Percentiles rank a stretch among this genome's conserved stretches.
These are phyloP conservation scores for Schizotus pectinicornis DNA, from an alignment of 2,888 invertebrate genomes.

Conservation along the genomic window DNA sequence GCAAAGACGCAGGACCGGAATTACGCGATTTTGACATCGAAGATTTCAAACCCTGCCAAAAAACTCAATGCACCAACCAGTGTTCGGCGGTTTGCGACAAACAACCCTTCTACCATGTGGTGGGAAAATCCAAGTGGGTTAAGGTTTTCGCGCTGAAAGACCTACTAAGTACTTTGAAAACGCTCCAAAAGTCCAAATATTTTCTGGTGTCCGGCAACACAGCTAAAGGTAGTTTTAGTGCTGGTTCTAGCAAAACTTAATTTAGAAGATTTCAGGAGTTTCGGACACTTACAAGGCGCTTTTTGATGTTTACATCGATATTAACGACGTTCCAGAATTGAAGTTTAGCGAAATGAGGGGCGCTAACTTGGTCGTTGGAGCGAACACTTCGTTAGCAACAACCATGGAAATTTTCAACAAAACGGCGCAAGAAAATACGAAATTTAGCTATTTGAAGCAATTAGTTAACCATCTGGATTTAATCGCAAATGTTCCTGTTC, in stretches of 20 bases:
- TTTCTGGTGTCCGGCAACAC: slow-evolving; percentile 77
- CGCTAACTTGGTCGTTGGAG: slow-evolving; percentile 64
- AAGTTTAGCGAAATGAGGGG: slow-evolving; percentile 56
- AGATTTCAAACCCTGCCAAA: slow-evolving; percentile 46
- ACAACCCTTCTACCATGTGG: slow-evolving; percentile 51
- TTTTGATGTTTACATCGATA: slow-evolving; percentile 66
- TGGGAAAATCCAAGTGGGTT: slow-evolving; percentile 61
- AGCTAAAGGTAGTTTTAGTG: slow-evolving; percentile 66
- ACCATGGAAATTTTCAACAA: slow-evolving; percentile 61
- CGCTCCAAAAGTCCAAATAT: slow-evolving; percentile 57
- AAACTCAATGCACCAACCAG: slow-evolving; percentile 47
- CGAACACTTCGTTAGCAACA: slow-evolving; percentile 65
- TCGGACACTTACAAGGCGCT: slow-evolving; percentile 48
- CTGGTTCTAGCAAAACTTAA: not conserved
- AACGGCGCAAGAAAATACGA: slow-evolving; percentile 55
- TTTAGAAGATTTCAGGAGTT: slow-evolving; percentile 57
- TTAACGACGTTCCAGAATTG: slow-evolving; percentile 66
- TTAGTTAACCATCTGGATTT: slow-evolving; percentile 70
- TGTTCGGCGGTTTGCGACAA: slow-evolving; percentile 48
- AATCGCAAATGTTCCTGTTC: slow-evolving; percentile 73
- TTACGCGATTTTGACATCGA: slow-evolving; percentile 57
- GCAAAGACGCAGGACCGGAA: slow-evolving; percentile 58
- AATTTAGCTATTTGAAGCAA: slow-evolving; percentile 64
- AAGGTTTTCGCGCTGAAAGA: slow-evolving; percentile 64
- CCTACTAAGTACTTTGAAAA: slow-evolving; percentile 63